Evolutionary conservation across 2,113 vertebrate genomes (phyloP).

Genomic region (Sapajus apella): DNA sequence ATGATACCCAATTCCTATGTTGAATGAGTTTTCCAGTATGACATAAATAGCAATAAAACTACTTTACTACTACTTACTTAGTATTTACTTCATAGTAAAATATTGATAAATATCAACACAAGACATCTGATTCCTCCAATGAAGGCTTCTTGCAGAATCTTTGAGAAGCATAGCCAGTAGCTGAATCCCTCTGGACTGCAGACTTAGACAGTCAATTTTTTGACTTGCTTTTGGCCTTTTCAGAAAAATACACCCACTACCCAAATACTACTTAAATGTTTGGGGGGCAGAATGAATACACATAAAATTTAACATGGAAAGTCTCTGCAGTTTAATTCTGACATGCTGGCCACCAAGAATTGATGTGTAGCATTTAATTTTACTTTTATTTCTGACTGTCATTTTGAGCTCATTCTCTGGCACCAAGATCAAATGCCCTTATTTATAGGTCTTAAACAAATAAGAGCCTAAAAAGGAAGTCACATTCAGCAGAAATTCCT

Average conservation of each 20-base stretch:
- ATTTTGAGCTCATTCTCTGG: slow-evolving; percentile 54
- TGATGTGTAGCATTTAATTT: slow-evolving; percentile 15
- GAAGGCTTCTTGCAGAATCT: background rate
- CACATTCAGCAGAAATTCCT: slow-evolving; percentile 24
- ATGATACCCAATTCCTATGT: background rate
- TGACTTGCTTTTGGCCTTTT: background rate
- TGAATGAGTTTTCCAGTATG: background rate
- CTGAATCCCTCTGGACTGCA: background rate
- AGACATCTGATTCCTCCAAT: background rate
- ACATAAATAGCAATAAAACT: background rate
- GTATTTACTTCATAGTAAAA: background rate
- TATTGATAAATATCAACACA: background rate
- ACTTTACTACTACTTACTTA: background rate
- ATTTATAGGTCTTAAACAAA: slow-evolving; percentile 47
- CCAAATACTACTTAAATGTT: slow-evolving; percentile 27
- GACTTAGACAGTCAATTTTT: background rate
- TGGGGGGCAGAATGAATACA: background rate
- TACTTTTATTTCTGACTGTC: slow-evolving; percentile 44
- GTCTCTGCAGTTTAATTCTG: background rate
- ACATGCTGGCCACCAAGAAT: background rate
- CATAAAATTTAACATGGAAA: background rate
- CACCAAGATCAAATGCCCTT: slow-evolving; percentile 49
- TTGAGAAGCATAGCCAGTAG: background rate
- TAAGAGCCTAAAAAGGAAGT: slow-evolving; percentile 52
- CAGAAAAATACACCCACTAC: background rate